Evolutionary conservation across 2,113 vertebrate species (phyloP), one percentile per base, ranked within the genome.

Genomic region (Bubo scandiacus): DNA sequence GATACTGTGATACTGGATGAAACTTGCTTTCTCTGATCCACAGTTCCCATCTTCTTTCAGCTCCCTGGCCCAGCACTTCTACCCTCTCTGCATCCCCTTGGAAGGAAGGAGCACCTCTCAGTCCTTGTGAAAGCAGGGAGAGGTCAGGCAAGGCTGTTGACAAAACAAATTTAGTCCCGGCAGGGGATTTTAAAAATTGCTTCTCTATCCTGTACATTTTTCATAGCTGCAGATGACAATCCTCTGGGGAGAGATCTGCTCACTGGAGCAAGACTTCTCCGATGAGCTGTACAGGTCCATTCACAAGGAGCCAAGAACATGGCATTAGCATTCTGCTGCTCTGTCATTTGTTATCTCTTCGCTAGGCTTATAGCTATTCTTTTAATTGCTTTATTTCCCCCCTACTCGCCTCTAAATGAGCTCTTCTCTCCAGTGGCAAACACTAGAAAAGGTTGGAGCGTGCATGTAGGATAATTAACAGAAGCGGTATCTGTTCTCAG

Each of bases 371-470:
- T 43, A 94, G 85, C 89, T 90, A 40, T 74, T 94, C 91, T 80
- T 84, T 70, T 93, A 91, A 95, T 92, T 93, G 85, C 87, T 95
- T 90, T 66, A n/a, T 82, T 58, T 43, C 18, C 34, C 13, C 20
- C 11, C 29, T 38, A 29, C 63, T 17, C 2, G 43, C 43, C 57
- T 42, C 65, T 34, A 93, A 86, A 93, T 38, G 85, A 95, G 90
- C 80, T 94, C 81, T 80, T 90, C n/a, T 96, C 91, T 95, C 95
- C 72, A 38, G 87, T 71, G 91, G 77, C 78, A 96, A 85, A 75
- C 94, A 79, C 81, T 65, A 75, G 58, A 71, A 75, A 54, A 84
- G 68, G 51, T 42, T 84, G 73, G 80, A 94, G 45, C 2, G 3
- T 87, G 88, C 26, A 11, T 7, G 54, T 12, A 77, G 77, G 67